phyloP scores from a whole-genome alignment of 2,113 vertebrate genomes.

The Lucifuga dentata region DNA sequence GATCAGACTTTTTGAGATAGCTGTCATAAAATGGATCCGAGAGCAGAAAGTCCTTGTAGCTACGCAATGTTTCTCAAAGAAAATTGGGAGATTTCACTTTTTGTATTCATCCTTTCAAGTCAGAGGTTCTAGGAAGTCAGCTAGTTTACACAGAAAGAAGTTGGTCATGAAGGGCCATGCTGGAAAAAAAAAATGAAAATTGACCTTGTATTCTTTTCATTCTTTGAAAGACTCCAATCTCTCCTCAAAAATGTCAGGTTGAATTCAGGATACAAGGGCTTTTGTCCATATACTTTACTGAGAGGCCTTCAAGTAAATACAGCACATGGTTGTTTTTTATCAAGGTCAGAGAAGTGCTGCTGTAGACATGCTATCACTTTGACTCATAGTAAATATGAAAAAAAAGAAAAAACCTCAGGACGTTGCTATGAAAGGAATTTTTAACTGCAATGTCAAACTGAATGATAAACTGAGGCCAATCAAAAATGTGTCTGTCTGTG shows the following conservation, averaged over 20 bases:
- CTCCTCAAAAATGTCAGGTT: slow-evolving; percentile 42
- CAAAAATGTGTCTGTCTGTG: slow-evolving; percentile 63
- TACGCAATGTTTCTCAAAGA: slow-evolving; percentile 9
- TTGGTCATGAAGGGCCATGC: slow-evolving; percentile 26
- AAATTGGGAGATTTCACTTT: slow-evolving; percentile 52
- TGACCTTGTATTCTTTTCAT: slow-evolving; percentile 59
- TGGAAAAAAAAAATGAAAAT: slow-evolving; percentile 23
- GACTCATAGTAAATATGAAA: slow-evolving; percentile 30
- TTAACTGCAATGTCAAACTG: slow-evolving; percentile 42
- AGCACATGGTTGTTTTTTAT: slow-evolving; percentile 41
- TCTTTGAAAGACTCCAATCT: slow-evolving; percentile 59
- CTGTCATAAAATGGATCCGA: slow-evolving; percentile 21
- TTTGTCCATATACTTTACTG: slow-evolving; percentile 39
- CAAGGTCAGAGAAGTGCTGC: slow-evolving; percentile 47
- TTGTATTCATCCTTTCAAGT: slow-evolving; percentile 42
- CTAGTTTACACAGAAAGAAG: slow-evolving; percentile 32
- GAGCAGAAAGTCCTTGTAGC: slow-evolving; percentile 14
- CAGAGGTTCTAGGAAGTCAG: slow-evolving; percentile 32
- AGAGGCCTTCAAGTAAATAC: slow-evolving; percentile 48
- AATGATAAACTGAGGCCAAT: slow-evolving; percentile 65
- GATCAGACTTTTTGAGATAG: slow-evolving; percentile 31
- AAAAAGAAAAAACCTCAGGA: slow-evolving; percentile 1
- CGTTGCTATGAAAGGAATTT: slow-evolving; percentile 37
- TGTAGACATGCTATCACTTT: slow-evolving; percentile 36
- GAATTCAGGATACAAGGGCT: slow-evolving; percentile 18